Conservation (phyloP, 1,140 invertebrate species). For the Ceratina calcarata region DNA sequence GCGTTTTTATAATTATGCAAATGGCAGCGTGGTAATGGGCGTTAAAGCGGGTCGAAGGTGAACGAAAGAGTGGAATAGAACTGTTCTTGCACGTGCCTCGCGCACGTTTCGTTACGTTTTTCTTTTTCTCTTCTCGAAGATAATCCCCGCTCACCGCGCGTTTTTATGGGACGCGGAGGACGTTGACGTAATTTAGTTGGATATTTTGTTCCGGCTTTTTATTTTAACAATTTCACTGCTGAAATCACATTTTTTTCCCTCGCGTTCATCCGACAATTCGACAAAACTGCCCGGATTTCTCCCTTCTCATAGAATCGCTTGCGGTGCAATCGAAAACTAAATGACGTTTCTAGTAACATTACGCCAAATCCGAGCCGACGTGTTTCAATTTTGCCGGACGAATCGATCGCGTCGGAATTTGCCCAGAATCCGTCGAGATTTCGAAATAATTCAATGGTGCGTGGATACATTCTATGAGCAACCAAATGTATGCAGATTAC, state of each 20-base stretch:
- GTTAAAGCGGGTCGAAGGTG: constrained; percentile 5
- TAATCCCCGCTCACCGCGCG: not conserved
- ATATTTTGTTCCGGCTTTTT: constrained; percentile 1
- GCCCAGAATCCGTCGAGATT: constrained; percentile 19
- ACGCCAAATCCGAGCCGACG: not conserved
- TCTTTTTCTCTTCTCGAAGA: not conserved
- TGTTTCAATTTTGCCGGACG: constrained; percentile 41
- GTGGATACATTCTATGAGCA: constrained; percentile 5
- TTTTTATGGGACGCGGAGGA: not conserved
- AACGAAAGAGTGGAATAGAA: constrained; percentile 14
- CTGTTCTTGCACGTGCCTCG: not conserved
- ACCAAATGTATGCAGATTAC: constrained; percentile 25
- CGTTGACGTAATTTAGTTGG: not conserved
- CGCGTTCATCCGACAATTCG: not conserved
- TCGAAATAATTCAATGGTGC: constrained; percentile 35
- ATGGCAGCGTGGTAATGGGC: constrained; percentile 16
- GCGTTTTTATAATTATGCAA: constrained; percentile 31
- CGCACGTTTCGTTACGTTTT: not conserved
- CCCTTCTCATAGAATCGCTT: not conserved
- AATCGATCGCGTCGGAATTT: constrained; percentile 36
- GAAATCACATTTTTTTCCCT: not conserved
- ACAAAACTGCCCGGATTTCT: not conserved
- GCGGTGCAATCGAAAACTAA: constrained; percentile 11
- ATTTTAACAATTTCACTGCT: not conserved
- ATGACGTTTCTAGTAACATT: constrained; percentile 31